Evolutionary conservation across 2,888 invertebrate genomes (phyloP), one percentile per base, ranked within the genome.

Genomic region (Epinotia brunnichana): DNA sequence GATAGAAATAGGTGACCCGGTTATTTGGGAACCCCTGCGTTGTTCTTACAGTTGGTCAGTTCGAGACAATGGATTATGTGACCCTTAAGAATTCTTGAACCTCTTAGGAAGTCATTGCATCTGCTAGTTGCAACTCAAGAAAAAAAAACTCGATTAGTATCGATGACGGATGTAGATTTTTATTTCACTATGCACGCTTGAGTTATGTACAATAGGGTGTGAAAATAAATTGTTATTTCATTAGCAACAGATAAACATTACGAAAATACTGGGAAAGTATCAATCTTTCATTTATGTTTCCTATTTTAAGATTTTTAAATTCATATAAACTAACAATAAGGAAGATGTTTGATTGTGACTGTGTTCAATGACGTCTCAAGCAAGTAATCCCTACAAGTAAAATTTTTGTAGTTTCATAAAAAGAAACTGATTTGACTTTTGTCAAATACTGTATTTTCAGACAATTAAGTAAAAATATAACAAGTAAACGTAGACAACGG

Each of bases 1-100:
- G 87, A 87, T 84, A 89, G 90, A 84, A 90, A 88, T 89, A 87
- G 90, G 90, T 90, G 88, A 91, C 91, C 90, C 86, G 84, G 88
- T 88, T 82, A 80, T 84, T 83, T 83, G 81, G 81, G 81, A 86
- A 85, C 87, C 89, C 93, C 92, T 90, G 82, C 83, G 77, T 80
- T 72, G 85, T 81, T 80, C 76, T 77, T 84, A 90, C 90, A 90
- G 87, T 89, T 90, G 93, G 93, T 93, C 93, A 93, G 91, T 91
- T 88, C 79, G 83, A 91, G 87, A 93, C 92, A 92, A 93, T 85
- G 79, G 76, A 83, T 82, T 76, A 82, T 81, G 81, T 85, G 87
- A 87, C 87, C 88, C 88, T 85, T 82, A 78, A 83, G 81, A 80
- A 79, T 81, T 83, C 86, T 85, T 84, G 82, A 84, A 81, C 77